Evolutionary conservation across 2,113 vertebrate genomes (phyloP).

Genomic region (Tylochromis polylepis): DNA sequence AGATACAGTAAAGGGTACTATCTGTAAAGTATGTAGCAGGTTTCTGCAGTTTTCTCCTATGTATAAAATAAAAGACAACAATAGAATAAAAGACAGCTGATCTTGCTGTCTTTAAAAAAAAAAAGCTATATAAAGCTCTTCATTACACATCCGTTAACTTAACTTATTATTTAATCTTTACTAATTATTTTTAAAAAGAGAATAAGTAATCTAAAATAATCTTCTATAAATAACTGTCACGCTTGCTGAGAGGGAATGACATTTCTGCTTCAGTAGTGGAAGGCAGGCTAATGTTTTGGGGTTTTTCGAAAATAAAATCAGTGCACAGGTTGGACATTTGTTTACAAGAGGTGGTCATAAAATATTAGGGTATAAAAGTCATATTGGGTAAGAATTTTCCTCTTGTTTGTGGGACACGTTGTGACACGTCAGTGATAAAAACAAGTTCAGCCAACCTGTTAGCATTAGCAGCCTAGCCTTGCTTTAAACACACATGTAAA

Average conservation of each 20-base stretch:
- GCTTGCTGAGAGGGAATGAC: not conserved
- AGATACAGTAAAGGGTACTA: not conserved
- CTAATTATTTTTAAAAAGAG: fast-evolving
- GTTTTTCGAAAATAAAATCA: not conserved
- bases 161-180: not conserved
- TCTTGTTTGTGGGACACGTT: not conserved
- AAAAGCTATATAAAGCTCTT: not conserved
- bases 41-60: not conserved
- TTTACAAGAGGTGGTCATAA: not conserved
- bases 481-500: not conserved
- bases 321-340: not conserved
- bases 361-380: not conserved
- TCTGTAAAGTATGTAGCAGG: not conserved
- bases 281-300: not conserved
- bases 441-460: not conserved
- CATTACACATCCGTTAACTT: not conserved
- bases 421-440: slow-evolving; percentile 52
- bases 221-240: not conserved
- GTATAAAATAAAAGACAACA: not conserved
- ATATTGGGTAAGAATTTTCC: not conserved
- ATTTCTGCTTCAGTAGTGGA: not conserved
- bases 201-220: not conserved
- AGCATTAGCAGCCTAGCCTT: slow-evolving; percentile 7
- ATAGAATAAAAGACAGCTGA: not conserved
- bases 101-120: too few species aligned